Percentiles rank a stretch among this genome's conserved stretches.
phyloP scores from a whole-genome alignment of 2,797 vertebrate species.

The Petrocephalus schoutedeni region DNA sequence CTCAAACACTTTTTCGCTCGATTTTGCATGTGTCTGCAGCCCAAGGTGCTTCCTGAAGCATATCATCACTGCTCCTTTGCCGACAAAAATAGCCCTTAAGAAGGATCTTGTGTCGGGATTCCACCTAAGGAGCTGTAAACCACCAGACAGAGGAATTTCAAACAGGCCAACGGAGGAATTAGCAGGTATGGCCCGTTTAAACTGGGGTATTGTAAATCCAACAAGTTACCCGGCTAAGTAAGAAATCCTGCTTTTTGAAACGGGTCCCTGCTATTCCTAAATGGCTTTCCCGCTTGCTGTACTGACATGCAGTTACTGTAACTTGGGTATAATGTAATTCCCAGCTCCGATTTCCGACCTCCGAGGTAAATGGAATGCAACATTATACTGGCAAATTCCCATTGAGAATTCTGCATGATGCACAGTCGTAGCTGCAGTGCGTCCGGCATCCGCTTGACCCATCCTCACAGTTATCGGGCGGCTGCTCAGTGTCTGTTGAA shows the following conservation, averaged over 20 bases:
- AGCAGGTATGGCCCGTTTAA: not conserved
- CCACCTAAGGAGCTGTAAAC: slow-evolving; percentile 34
- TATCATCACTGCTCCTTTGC: slow-evolving; percentile 45
- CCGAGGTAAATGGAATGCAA: too few relatives aligned
- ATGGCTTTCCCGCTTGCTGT: too few relatives aligned
- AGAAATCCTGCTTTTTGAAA: not conserved
- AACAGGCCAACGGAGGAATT: not conserved
- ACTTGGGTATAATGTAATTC: too few relatives aligned
- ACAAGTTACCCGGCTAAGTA: not conserved
- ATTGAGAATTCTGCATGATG: not conserved
- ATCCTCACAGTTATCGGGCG: not conserved
- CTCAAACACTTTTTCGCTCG: not conserved
- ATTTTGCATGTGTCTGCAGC: slow-evolving; percentile 30
- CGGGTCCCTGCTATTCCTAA: too few relatives aligned
- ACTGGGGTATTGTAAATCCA: not conserved
- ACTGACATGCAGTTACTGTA: too few relatives aligned
- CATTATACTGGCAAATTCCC: not conserved
- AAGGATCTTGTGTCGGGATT: slow-evolving; percentile 46
- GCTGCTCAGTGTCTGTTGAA: not conserved
- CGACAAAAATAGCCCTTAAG: slow-evolving; percentile 31
- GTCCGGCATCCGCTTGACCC: not conserved
- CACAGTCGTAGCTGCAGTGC: not conserved
- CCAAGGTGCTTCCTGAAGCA: slow-evolving; percentile 48
- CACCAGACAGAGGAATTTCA: too few relatives aligned
- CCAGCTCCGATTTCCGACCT: too few relatives aligned